Percentiles rank a stretch among this genome's conserved stretches.
phyloP scores from a whole-genome alignment of 2,888 invertebrate species.

The Xylota segnis region DNA sequence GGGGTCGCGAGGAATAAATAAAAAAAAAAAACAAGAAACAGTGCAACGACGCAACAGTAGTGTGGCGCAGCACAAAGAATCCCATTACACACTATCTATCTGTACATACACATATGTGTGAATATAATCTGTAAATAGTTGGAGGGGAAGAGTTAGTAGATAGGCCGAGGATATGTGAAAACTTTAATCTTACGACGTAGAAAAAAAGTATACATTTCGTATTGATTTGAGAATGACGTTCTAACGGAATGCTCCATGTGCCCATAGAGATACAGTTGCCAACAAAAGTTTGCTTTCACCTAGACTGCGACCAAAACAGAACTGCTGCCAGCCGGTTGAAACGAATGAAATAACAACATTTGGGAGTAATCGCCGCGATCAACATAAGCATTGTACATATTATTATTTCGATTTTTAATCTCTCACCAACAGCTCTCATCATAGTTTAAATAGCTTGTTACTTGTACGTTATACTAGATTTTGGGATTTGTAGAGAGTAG shows the following conservation, averaged over 20 bases:
- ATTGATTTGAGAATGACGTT: slow-evolving; percentile 4
- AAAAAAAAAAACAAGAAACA: slow-evolving; percentile 31
- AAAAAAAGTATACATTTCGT: background rate
- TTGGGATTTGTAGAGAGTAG: no score
- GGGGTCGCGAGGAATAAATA: slow-evolving; percentile 11
- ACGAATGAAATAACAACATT: no score
- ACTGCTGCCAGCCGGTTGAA: no score
- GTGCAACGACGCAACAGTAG: slow-evolving; percentile 67
- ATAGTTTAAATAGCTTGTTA: no score
- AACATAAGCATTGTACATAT: no score
- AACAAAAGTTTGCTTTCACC: background rate
- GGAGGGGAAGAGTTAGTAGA: slow-evolving; percentile 10
- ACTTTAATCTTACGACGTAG: slow-evolving; percentile 38
- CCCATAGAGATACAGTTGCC: background rate
- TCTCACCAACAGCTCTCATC: no score
- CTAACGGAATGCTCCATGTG: background rate
- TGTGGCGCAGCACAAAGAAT: slow-evolving; percentile 54
- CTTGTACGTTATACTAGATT: no score
- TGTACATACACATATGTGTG: background rate
- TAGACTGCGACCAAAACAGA: no score
- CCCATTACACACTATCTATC: no score
- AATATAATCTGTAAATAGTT: slow-evolving; percentile 47
- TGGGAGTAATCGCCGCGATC: no score
- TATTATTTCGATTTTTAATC: no score
- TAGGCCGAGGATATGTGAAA: background rate